Evolutionary conservation across 2,888 invertebrate species (phyloP).

Genomic region (Altica lythri): DNA sequence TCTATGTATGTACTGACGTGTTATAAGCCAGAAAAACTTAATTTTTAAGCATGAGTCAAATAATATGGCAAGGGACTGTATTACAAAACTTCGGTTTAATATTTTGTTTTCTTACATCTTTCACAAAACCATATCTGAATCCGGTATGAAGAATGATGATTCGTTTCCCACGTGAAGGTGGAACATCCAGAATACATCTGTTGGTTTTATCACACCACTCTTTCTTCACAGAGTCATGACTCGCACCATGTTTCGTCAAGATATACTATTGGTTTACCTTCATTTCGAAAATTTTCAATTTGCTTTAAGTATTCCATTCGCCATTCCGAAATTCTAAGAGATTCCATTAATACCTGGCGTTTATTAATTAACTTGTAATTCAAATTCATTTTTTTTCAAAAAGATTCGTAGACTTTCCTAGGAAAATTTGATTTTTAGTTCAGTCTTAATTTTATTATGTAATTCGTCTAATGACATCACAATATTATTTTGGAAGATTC

Average conservation of each 20-base stretch:
- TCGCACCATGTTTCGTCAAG: background rate
- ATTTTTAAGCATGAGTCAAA: slow-evolving; percentile 7
- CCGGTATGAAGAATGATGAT: no score
- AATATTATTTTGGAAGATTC: no score
- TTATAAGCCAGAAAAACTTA: background rate
- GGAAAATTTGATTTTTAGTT: no score
- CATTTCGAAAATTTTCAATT: background rate
- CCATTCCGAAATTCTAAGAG: background rate
- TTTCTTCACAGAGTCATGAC: no score
- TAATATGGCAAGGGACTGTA: slow-evolving; percentile 1
- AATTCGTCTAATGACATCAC: no score
- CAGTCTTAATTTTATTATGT: no score
- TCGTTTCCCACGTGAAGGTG: no score
- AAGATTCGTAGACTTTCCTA: no score
- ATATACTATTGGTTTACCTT: background rate
- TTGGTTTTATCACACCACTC: no score
- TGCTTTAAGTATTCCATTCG: background rate
- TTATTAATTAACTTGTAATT: background rate
- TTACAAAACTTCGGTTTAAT: background rate
- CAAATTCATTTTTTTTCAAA: background rate
- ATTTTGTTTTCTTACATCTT: background rate
- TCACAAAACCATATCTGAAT: no score
- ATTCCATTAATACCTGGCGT: background rate
- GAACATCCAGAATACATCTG: no score
- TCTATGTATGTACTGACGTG: background rate